Evolutionary conservation across 2,888 invertebrate species (phyloP).

Genomic region (Polydrusus cervinus): DNA sequence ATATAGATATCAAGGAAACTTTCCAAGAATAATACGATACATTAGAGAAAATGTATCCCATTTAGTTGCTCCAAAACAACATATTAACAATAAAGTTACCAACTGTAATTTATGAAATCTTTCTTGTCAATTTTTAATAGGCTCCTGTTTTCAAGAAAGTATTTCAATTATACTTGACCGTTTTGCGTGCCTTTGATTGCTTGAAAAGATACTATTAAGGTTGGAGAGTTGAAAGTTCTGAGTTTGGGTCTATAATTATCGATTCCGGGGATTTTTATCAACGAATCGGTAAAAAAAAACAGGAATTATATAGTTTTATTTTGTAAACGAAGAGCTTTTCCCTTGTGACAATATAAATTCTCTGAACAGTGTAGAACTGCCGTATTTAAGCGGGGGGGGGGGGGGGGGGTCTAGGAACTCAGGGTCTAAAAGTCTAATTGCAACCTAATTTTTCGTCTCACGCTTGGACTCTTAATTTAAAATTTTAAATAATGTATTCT

Average conservation of each 20-base stretch:
- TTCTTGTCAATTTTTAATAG: constrained; percentile 13
- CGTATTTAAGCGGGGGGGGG: no score
- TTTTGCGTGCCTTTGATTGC: not conserved
- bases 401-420: no score
- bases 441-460: no score
- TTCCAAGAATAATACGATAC: not conserved
- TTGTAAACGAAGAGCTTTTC: no score
- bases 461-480: no score
- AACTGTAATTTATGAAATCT: constrained; percentile 17
- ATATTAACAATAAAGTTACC: not conserved
- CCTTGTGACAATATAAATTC: no score
- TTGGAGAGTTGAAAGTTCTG: constrained; percentile 6
- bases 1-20: not conserved
- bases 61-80: not conserved
- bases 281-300: not conserved
- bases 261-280: not conserved
- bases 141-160: constrained; percentile 6
- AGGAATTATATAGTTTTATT: no score
- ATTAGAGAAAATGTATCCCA: not conserved
- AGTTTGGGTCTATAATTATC: not conserved
- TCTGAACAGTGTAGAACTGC: no score
- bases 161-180: constrained; percentile 15
- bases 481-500: no score
- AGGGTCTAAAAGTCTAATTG: no score
- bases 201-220: constrained; percentile 14